Evolutionary conservation across 2,888 invertebrate genomes (phyloP).

Genomic region (Uropetala carovei): DNA sequence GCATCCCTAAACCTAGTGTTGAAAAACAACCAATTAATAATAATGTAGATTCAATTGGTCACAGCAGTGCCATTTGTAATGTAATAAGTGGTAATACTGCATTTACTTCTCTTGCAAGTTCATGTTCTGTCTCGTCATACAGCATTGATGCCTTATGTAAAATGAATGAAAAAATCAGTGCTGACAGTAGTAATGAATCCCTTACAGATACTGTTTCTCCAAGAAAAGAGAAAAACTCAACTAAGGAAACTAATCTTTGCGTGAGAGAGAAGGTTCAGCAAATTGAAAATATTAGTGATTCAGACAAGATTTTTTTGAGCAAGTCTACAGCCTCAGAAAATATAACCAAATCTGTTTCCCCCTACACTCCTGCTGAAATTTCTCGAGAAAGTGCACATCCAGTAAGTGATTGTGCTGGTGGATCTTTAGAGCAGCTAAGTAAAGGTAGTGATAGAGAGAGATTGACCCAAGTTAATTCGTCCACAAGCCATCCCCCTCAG

Average conservation of each 20-base stretch:
- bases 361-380: background rate
- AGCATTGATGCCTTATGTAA: constrained; percentile 54
- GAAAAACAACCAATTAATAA: background rate
- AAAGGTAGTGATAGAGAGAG: background rate
- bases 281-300: background rate
- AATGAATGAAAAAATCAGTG: constrained; percentile 46
- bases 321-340: background rate
- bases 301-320: background rate
- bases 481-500: background rate
- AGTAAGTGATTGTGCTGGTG: background rate
- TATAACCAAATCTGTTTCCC: background rate
- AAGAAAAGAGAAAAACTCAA: background rate
- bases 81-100: background rate
- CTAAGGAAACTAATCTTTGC: background rate
- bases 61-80: background rate
- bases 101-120: background rate
- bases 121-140: constrained; percentile 24
- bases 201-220: background rate
- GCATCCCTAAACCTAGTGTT: background rate
- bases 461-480: background rate
- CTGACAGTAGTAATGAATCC: background rate
- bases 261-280: background rate
- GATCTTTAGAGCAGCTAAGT: background rate
- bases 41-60: background rate
- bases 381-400: background rate